Percentiles rank a stretch among this genome's conserved stretches.
Conservation (phyloP, 2,113 vertebrate species). For the Helogale parvula region DNA sequence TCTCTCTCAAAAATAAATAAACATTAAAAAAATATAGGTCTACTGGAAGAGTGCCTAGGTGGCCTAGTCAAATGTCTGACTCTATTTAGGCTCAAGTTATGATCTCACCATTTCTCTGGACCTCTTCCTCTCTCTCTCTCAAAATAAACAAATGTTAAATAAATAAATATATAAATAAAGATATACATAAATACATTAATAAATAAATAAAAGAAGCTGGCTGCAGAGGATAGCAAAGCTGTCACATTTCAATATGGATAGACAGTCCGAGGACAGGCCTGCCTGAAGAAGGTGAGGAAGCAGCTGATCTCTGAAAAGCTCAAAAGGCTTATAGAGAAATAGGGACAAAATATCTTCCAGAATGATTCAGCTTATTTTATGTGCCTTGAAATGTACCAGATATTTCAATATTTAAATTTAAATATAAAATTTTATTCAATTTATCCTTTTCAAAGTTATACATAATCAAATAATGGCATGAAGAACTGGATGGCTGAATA, state of each 20-base stretch:
- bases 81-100: too few relatives aligned
- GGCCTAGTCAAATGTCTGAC: too few relatives aligned
- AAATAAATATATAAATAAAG: too few relatives aligned
- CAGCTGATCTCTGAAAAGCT: not conserved
- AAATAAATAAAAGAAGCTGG: not conserved
- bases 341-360: not conserved
- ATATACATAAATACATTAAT: too few relatives aligned
- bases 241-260: not conserved
- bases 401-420: not conserved
- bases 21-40: too few relatives aligned
- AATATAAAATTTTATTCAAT: not conserved
- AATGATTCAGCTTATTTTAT: not conserved
- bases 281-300: fast-evolving
- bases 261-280: not conserved
- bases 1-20: too few relatives aligned
- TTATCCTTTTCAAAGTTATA: not conserved
- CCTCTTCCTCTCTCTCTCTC: too few relatives aligned
- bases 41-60: too few relatives aligned
- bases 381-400: not conserved
- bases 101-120: too few relatives aligned
- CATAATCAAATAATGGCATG: not conserved
- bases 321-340: not conserved
- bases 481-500: not conserved
- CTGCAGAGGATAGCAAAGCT: not conserved
- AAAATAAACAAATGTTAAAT: too few relatives aligned